These are phyloP conservation scores for Girardinus metallicus DNA, from an alignment of 2,797 vertebrate species.

Conservation along the genomic window DNA sequence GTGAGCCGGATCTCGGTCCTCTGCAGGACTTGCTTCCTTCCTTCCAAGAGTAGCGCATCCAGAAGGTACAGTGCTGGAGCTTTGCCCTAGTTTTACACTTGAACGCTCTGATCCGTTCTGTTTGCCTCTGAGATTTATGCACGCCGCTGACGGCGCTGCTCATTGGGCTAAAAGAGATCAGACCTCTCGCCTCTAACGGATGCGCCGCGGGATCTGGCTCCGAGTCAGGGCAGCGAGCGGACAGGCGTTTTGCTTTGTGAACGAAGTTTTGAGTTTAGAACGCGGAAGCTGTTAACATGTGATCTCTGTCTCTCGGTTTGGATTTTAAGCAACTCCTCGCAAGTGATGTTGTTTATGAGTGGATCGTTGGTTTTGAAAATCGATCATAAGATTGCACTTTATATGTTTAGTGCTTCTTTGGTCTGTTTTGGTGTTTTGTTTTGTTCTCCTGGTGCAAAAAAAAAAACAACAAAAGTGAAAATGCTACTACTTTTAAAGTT, in stretches of 20 bases:
- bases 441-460: constrained; percentile 34
- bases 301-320: background rate
- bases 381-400: constrained; percentile 12
- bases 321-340: background rate
- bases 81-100: constrained; percentile 81
- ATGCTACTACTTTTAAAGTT: constrained; percentile 8
- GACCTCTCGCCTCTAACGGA: constrained; percentile 37
- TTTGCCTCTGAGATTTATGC: constrained; percentile 70
- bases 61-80: constrained; percentile 67
- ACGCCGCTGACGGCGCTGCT: constrained; percentile 57
- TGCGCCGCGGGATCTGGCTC: constrained; percentile 38
- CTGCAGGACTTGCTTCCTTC: constrained; percentile 63
- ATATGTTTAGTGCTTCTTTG: constrained; percentile 20
- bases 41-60: constrained; percentile 46
- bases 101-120: constrained; percentile 66
- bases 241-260: constrained; percentile 28
- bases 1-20: constrained; percentile 44
- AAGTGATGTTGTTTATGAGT: constrained; percentile 3
- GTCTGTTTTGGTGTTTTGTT: constrained; percentile 29
- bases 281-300: constrained; percentile 8
- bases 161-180: constrained; percentile 54
- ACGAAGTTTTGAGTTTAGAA: constrained; percentile 50
- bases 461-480: constrained; percentile 34
- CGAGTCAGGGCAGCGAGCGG: constrained; percentile 36
- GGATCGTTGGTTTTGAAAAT: background rate